Base-by-base conservation (phyloP, 2,113 vertebrate species). In the Gavia stellata region DNA sequence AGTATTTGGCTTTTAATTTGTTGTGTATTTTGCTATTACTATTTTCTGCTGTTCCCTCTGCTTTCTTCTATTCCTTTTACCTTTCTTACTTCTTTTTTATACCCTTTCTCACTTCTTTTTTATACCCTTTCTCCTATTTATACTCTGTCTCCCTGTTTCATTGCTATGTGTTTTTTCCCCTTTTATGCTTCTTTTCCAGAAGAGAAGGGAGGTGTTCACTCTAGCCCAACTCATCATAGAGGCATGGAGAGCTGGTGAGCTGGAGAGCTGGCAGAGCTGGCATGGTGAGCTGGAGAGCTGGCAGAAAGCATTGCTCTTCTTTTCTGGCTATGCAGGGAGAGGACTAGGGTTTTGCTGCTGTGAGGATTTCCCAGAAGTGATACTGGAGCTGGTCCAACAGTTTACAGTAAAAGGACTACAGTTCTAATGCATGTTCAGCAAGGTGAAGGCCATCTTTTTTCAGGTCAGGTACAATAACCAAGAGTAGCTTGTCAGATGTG, bases 381-480 rank as follows among this genome's bases (percentile, higher is more conserved):
- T 82, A 45, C n/a, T 96, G 96, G 93, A 93, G 19, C 52, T 86
- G 40, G 16, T 94, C 93, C 96, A 97, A 83, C 36, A 73, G 25
- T 66, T 97, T 96, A 96, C 92, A 91, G 96, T 91, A 96, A 96
- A 92, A 90, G 56, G 70, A 66, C 66, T 85, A 62, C 70, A 94
- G 78, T 70, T 94, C 24, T 82, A 96, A 94, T 79, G 49, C 44
- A 85, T 73, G 58, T 88, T 91, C 87, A 96, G 45, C 31, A 94
- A 85, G 78, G 70, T 79, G 53, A 88, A 83, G 31, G 16, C 42
- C 66, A 61, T 92, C 47, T 79, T 65, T 82, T 87, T 91, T 75
- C n/a, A 49, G 65, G 49, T 56, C 66, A 88, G 58, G 23, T 85
- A 42, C 33, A 68, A 44, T 58, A 93, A 66, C 28, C 24, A 82